Evolutionary conservation across 2,797 vertebrate genomes (phyloP).

Genomic region (Sebastes iracundus): DNA sequence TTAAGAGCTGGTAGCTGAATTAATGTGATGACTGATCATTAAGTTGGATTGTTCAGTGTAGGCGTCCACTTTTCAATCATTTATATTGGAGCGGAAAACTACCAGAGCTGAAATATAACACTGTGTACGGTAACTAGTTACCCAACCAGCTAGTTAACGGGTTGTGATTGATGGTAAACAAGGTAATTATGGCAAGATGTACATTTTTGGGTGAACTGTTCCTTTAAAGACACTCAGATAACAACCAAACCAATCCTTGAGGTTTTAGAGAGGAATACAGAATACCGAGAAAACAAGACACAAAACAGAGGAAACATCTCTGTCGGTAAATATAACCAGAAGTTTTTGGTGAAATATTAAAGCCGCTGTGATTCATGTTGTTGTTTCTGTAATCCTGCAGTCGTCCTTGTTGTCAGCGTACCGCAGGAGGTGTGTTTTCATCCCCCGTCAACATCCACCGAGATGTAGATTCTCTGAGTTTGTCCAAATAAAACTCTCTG

Average conservation of each 20-base stretch:
- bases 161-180: background rate
- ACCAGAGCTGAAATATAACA: background rate
- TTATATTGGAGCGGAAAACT: background rate
- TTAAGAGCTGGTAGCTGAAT: slow-evolving; percentile 26
- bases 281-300: background rate
- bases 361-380: background rate
- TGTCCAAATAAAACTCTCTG: slow-evolving; percentile 13
- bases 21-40: slow-evolving; percentile 50
- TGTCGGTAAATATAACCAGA: background rate
- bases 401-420: background rate
- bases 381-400: background rate
- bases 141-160: background rate
- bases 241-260: too few relatives aligned
- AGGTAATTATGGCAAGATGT: background rate
- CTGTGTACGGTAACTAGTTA: background rate
- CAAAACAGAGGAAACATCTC: background rate
- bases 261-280: background rate
- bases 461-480: background rate
- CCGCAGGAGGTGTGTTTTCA: background rate
- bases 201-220: background rate
- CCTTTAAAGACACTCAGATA: background rate
- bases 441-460: background rate
- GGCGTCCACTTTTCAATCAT: slow-evolving; percentile 16
- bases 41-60: slow-evolving; percentile 21
- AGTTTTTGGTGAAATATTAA: background rate